Percentiles rank a stretch among this genome's conserved stretches.
Evolutionary conservation across 2,888 invertebrate genomes (phyloP).

Genomic region (Harmothoe impar): DNA sequence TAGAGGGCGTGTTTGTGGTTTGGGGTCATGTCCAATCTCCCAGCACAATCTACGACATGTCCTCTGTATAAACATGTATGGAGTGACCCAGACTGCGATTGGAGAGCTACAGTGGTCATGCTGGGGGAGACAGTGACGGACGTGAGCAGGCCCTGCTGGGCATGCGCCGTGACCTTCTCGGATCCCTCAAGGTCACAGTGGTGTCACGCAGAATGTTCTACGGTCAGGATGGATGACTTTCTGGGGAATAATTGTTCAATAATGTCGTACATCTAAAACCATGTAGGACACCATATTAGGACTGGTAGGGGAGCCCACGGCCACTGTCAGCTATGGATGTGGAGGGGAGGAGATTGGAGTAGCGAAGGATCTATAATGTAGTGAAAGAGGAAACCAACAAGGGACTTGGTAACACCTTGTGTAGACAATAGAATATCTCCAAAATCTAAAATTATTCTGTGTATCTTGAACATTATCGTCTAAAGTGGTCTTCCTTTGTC

Average conservation of each 20-base stretch:
- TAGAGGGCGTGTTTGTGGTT: not conserved
- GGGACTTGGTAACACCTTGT: too few species aligned
- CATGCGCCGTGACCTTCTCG: slow-evolving; percentile 20
- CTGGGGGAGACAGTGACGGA: slow-evolving; percentile 13
- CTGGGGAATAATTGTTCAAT: slow-evolving; percentile 43
- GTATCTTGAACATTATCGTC: too few species aligned
- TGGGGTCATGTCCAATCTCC: not conserved
- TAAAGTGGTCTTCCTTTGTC: too few species aligned
- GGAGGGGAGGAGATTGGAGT: not conserved
- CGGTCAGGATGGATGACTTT: slow-evolving; percentile 4
- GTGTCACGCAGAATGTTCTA: slow-evolving; percentile 11
- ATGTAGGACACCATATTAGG: not conserved
- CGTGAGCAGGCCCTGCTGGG: not conserved
- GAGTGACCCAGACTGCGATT: not conserved
- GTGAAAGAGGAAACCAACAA: too few species aligned
- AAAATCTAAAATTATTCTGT: too few species aligned
- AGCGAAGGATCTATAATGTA: not conserved
- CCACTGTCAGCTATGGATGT: not conserved
- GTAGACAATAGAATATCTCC: too few species aligned
- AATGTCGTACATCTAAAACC: slow-evolving; percentile 14
- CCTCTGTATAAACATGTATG: not conserved
- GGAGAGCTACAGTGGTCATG: not conserved
- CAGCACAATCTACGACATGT: not conserved
- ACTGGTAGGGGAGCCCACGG: not conserved
- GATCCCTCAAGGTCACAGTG: slow-evolving; percentile 43